phyloP scores from a whole-genome alignment of 2,888 invertebrate species.

The Xestia sexstrigata region DNA sequence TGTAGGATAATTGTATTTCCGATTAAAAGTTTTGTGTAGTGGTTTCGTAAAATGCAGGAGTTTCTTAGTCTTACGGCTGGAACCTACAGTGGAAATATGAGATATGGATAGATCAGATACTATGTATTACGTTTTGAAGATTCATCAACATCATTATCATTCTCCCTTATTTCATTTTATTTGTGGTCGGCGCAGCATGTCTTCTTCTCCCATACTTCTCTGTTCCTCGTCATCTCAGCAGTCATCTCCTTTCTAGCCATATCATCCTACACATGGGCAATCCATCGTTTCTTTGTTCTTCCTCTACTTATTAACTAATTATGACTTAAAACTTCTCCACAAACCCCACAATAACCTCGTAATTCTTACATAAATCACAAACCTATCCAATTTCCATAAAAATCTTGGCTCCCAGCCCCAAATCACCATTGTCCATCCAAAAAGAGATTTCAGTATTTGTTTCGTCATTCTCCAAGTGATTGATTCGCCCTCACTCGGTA shows the following conservation, averaged over 20 bases:
- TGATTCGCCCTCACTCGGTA: constrained; percentile 73
- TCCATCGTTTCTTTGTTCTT: no score
- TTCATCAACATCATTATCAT: no score
- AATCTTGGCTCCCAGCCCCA: constrained; percentile 8
- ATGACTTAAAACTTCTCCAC: background rate
- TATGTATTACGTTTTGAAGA: background rate
- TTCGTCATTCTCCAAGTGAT: constrained; percentile 69
- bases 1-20: no score
- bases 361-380: constrained; percentile 12
- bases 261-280: no score
- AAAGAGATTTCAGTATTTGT: constrained; percentile 63
- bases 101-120: background rate
- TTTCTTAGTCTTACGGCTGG: background rate
- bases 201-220: no score
- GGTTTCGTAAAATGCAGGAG: no score
- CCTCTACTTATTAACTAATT: background rate
- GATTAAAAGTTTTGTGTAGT: no score
- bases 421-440: constrained; percentile 35
- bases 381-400: constrained; percentile 21
- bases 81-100: background rate
- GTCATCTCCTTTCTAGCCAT: no score
- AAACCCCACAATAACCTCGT: background rate
- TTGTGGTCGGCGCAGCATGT: no score
- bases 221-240: no score
- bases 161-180: no score